Evolutionary conservation across 2,888 invertebrate species (phyloP).

Genomic region (Hyles lineata): DNA sequence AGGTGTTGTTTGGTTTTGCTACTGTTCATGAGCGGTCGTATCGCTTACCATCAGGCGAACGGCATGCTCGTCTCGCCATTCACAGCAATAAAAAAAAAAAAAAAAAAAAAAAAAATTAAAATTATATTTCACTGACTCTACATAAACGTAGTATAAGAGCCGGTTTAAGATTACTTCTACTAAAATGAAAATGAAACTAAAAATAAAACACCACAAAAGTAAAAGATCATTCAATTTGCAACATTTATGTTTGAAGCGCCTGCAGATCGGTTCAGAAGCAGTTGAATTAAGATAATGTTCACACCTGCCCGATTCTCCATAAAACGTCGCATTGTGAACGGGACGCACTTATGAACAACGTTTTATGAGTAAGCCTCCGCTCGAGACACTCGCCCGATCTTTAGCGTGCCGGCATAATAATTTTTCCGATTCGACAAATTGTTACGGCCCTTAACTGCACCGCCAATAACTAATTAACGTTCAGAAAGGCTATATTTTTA

Average conservation of each 20-base stretch:
- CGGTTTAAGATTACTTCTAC: not conserved
- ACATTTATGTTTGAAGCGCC: conserved; percentile 64
- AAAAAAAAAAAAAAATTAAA: too few relatives aligned
- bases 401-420: conserved; percentile 24
- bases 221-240: conserved; percentile 49
- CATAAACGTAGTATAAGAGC: too few relatives aligned
- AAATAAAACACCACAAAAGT: conserved; percentile 5
- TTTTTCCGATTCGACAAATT: conserved; percentile 52
- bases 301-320: conserved; percentile 76
- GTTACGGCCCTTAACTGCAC: conserved; percentile 30
- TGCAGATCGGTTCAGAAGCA: conserved; percentile 72
- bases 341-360: conserved; percentile 67
- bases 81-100: too few relatives aligned
- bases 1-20: too few relatives aligned
- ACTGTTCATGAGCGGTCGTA: too few relatives aligned
- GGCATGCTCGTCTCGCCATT: too few relatives aligned
- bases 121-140: too few relatives aligned
- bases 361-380: conserved; percentile 67
- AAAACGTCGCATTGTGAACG: conserved; percentile 74
- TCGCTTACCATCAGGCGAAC: too few relatives aligned
- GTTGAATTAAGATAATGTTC: conserved; percentile 83
- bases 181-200: not conserved
- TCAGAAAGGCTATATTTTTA: conserved; percentile 13
- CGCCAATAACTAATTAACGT: conserved; percentile 8
- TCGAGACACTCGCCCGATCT: conserved; percentile 31